Percentiles rank a stretch among this genome's conserved stretches.
Conservation (phyloP, 1,140 invertebrate genomes). For the Apis florea region DNA sequence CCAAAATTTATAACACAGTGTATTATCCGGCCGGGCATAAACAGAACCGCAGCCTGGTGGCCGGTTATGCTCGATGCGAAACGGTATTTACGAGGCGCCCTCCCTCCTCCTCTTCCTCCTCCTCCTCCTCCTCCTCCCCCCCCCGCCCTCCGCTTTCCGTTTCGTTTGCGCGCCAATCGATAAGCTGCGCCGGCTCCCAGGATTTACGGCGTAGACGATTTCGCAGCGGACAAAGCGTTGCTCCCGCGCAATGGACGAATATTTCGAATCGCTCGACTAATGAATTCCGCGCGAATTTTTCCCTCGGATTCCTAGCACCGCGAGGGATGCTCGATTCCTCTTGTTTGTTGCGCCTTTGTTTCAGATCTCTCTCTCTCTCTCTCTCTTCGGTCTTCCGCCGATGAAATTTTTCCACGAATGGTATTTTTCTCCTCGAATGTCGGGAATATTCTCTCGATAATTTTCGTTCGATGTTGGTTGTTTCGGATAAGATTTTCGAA, state of each 20-base stretch:
- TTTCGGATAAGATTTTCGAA: no score
- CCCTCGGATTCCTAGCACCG: background rate
- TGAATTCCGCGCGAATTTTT: background rate
- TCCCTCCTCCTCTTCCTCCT: slow-evolving; percentile 4
- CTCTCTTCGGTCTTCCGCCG: no score
- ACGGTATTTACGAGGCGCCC: slow-evolving; percentile 39
- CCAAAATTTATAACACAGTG: slow-evolving; percentile 51
- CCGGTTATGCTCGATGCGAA: slow-evolving; percentile 20
- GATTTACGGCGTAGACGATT: slow-evolving; percentile 23
- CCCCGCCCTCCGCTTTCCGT: slow-evolving; percentile 26
- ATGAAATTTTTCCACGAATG: no score
- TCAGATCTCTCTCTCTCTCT: no score
- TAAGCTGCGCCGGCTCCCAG: background rate
- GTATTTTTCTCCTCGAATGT: no score
- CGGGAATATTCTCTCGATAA: no score
- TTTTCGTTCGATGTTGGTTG: no score
- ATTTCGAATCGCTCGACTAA: background rate
- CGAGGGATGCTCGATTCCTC: no score
- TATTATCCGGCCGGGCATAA: slow-evolving; percentile 52
- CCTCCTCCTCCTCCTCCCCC: background rate
- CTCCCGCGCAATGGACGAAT: background rate
- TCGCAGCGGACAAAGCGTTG: background rate
- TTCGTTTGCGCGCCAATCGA: slow-evolving; percentile 29
- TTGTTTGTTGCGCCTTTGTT: no score
- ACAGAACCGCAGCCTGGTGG: slow-evolving; percentile 29